Conservation (phyloP, 2,113 vertebrate species). For the Paramisgurnus dabryanus region DNA sequence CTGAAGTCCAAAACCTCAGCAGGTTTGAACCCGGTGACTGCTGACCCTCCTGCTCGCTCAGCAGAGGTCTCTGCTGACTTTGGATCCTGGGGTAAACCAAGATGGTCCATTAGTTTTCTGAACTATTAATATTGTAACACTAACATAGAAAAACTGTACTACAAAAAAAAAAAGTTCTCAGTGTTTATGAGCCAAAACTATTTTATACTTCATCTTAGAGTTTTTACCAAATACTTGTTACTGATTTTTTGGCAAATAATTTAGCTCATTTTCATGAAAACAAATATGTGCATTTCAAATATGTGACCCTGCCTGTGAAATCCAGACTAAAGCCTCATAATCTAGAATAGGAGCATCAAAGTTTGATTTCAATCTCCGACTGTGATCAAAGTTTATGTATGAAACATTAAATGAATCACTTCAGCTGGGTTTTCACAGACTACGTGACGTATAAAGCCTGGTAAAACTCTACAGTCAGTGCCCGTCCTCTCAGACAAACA, state of each 20-base stretch:
- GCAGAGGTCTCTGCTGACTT: neutral
- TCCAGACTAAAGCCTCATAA: no score
- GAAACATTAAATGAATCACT: no score
- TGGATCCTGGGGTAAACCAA: slow-evolving; percentile 30
- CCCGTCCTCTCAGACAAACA: slow-evolving; percentile 34
- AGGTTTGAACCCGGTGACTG: slow-evolving; percentile 30
- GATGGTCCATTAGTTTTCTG: neutral
- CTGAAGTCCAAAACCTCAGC: slow-evolving; percentile 73
- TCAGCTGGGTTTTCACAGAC: no score
- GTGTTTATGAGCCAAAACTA: no score
- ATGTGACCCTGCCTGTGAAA: no score
- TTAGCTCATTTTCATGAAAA: neutral
- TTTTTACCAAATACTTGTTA: neutral
- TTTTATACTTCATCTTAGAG: neutral
- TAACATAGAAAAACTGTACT: no score
- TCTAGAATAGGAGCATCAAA: no score
- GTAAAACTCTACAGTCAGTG: neutral
- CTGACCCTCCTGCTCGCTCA: neutral
- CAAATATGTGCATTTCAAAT: neutral
- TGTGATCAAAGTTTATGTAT: no score
- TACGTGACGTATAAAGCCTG: neutral
- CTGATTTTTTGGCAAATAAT: no score
- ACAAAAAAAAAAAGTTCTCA: no score
- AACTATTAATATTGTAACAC: neutral
- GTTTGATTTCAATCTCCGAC: no score